Conservation (phyloP, 2,113 vertebrate genomes). For the Cavia porcellus region DNA sequence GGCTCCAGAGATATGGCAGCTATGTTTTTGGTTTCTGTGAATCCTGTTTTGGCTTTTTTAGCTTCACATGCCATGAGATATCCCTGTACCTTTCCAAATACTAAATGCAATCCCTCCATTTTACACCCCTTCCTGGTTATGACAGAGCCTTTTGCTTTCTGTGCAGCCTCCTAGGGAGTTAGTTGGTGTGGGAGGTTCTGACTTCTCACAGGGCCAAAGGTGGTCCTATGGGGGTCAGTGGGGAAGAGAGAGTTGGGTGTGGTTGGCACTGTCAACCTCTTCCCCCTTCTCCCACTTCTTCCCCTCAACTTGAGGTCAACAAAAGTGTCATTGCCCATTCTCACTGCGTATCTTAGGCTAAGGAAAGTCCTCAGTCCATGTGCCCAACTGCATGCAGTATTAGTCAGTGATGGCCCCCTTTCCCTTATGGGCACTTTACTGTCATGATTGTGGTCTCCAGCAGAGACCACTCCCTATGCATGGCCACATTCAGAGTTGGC, state of each 20-base stretch:
- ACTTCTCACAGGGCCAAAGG: not conserved
- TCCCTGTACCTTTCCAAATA: not conserved
- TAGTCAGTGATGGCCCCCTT: not conserved
- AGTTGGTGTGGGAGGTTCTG: not conserved
- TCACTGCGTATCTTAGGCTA: not conserved
- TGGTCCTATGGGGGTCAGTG: not conserved
- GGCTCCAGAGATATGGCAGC: not conserved
- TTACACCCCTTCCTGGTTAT: not conserved
- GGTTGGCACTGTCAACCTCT: not conserved
- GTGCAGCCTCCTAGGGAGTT: not conserved
- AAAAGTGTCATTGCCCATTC: not conserved
- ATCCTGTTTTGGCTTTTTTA: not conserved
- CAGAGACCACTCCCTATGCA: not conserved
- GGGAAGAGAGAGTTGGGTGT: not conserved
- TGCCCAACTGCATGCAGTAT: not conserved
- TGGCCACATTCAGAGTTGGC: not conserved
- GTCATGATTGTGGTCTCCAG: not conserved
- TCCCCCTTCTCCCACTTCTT: fast-evolving
- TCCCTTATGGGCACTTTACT: not conserved
- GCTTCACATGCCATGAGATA: not conserved
- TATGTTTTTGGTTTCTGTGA: not conserved
- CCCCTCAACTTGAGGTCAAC: not conserved
- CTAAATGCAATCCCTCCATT: not conserved
- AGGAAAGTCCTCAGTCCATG: not conserved
- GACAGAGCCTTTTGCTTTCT: not conserved